phyloP scores from a whole-genome alignment of 2,113 vertebrate species.

The Lepidothrix coronata region DNA sequence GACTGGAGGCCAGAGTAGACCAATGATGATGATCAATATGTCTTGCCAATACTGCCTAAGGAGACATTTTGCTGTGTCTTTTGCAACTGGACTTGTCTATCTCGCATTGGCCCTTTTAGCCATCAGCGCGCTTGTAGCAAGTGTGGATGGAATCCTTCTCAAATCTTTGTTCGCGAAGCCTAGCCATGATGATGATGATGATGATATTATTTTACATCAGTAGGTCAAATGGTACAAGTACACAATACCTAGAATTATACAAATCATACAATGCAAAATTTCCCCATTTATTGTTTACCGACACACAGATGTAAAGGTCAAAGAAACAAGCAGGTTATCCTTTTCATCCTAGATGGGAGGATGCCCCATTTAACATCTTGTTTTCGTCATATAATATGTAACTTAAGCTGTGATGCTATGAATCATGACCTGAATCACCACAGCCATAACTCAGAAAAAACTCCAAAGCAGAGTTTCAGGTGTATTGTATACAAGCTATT shows the following conservation, averaged over 20 bases:
- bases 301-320: background rate
- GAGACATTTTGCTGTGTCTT: no score
- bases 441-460: background rate
- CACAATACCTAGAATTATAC: background rate
- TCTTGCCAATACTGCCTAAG: no score
- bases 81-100: no score
- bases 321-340: background rate
- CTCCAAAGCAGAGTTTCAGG: background rate
- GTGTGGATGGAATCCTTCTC: no score
- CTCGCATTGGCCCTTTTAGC: no score
- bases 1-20: no score
- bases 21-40: no score
- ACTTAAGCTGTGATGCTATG: constrained; percentile 7
- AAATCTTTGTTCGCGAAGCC: no score
- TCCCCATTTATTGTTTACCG: background rate
- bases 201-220: background rate
- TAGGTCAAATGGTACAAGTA: background rate
- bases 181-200: no score
- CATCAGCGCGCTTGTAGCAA: no score
- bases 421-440: constrained; percentile 14
- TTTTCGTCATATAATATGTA: background rate
- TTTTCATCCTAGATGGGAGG: background rate
- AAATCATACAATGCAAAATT: background rate
- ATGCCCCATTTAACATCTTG: background rate
- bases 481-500: background rate